These are phyloP conservation scores for Thereva unica DNA, from an alignment of 2,888 invertebrate genomes.

Conservation along the genomic window DNA sequence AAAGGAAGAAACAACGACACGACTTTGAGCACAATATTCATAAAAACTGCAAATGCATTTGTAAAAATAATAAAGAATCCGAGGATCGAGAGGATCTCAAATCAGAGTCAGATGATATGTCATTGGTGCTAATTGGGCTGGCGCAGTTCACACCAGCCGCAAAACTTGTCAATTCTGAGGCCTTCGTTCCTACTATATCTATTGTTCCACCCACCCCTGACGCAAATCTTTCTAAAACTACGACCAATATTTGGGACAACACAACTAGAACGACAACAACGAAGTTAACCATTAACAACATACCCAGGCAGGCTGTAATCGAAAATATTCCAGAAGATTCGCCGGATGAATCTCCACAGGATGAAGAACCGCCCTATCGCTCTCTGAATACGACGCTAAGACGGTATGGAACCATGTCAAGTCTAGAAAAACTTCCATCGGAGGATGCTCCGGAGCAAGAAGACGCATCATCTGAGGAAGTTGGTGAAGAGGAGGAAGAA, in stretches of 20 bases:
- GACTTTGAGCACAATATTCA: conserved; percentile 41
- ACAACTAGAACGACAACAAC: conserved; percentile 53
- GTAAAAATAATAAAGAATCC: conserved; percentile 36
- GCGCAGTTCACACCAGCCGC: conserved; percentile 61
- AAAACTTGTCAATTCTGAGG: conserved; percentile 61
- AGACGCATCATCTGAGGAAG: conserved; percentile 62
- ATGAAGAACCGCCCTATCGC: conserved; percentile 75
- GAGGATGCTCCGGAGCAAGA: conserved; percentile 52
- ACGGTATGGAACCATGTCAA: conserved; percentile 73
- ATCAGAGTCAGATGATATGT: conserved; percentile 65
- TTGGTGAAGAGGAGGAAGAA: conserved; percentile 42
- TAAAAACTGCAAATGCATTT: conserved; percentile 49
- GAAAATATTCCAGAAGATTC: conserved; percentile 65
- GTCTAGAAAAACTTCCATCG: conserved; percentile 70
- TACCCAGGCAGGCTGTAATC: conserved; percentile 50
- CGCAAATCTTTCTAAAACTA: conserved; percentile 54
- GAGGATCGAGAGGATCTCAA: conserved; percentile 53
- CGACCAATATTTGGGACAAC: conserved; percentile 57
- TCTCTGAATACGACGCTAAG: conserved; percentile 63
- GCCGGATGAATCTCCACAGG: conserved; percentile 70
- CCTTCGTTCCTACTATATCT: conserved; percentile 68
- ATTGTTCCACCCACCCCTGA: conserved; percentile 78
- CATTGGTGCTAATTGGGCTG: conserved; percentile 70
- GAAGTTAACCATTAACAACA: conserved; percentile 58
- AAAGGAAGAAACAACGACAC: background rate